phyloP scores from a whole-genome alignment of 2,113 vertebrate genomes.

The Oceanites oceanicus region DNA sequence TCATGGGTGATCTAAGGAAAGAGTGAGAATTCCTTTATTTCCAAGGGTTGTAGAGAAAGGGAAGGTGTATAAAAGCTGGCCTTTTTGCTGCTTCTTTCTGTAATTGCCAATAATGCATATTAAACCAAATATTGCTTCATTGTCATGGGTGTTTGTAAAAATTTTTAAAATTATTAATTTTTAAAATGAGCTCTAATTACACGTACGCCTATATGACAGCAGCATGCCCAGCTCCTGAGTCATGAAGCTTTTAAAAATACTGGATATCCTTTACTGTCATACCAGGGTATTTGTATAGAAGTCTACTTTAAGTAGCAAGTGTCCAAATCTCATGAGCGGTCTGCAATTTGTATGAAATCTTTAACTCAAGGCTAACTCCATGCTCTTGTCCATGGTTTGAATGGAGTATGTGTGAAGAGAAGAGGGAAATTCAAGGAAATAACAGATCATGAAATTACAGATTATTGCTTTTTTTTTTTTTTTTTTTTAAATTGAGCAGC shows the following conservation, averaged over 20 bases:
- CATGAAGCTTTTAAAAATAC: not conserved
- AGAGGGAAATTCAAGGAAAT: not conserved
- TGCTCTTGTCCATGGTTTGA: not conserved
- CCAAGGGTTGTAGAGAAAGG: not conserved
- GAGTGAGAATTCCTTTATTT: not conserved
- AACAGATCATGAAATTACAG: not conserved
- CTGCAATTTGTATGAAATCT: not conserved
- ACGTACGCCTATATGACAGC: not conserved
- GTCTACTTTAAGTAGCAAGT: not conserved
- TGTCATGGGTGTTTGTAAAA: not conserved
- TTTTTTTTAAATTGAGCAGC: not conserved
- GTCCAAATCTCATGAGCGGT: fast-evolving
- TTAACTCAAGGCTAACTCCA: not conserved
- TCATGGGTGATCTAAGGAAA: not conserved
- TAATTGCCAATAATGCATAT: not conserved
- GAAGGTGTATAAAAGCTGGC: not conserved
- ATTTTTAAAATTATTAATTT: not conserved
- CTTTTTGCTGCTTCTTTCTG: not conserved
- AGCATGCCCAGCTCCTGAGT: not conserved
- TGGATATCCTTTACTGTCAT: not conserved
- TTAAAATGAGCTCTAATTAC: not conserved
- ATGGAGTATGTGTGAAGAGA: not conserved
- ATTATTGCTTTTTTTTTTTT: not conserved
- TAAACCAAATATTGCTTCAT: not conserved
- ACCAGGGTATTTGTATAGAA: not conserved